A percentile compares a stretch with the other conserved stretches of the same genome.
These are phyloP conservation scores for Prorops nasuta DNA, from an alignment of 1,140 invertebrate genomes.

Conservation along the genomic window DNA sequence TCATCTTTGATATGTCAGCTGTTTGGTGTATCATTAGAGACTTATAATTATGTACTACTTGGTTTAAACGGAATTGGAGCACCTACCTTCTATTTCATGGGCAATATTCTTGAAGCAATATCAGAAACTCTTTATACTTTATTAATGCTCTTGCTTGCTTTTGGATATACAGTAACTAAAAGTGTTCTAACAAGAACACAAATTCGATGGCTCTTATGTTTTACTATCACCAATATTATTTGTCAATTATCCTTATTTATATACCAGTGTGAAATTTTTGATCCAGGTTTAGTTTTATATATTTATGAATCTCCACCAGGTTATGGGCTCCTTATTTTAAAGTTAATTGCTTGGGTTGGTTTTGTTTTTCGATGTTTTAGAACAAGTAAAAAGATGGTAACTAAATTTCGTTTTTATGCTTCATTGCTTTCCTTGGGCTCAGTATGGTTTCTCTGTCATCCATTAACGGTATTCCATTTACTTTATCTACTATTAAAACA, in stretches of 20 bases:
- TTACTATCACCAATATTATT: slow-evolving; percentile 70
- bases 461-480: slow-evolving; percentile 32
- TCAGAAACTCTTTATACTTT: slow-evolving; percentile 75
- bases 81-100: slow-evolving; percentile 37
- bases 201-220: slow-evolving; percentile 77
- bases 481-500: background rate
- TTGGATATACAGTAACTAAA: slow-evolving; percentile 88
- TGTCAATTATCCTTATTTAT: slow-evolving; percentile 65
- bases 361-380: slow-evolving; percentile 71
- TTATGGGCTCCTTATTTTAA: slow-evolving; percentile 76
- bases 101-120: slow-evolving; percentile 68
- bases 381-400: slow-evolving; percentile 30
- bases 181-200: slow-evolving; percentile 75
- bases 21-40: slow-evolving; percentile 48
- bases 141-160: slow-evolving; percentile 78
- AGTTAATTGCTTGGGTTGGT: slow-evolving; percentile 78
- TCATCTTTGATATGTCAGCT: slow-evolving; percentile 67
- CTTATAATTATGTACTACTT: slow-evolving; percentile 22
- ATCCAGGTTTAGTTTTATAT: slow-evolving; percentile 85
- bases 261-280: slow-evolving; percentile 80
- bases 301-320: slow-evolving; percentile 87
- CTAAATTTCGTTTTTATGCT: slow-evolving; percentile 69
- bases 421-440: slow-evolving; percentile 82
- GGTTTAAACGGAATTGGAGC: slow-evolving; percentile 23
- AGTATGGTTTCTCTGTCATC: slow-evolving; percentile 45